Evolutionary conservation across 2,797 vertebrate genomes (phyloP).

Genomic region (Momotus momota): DNA sequence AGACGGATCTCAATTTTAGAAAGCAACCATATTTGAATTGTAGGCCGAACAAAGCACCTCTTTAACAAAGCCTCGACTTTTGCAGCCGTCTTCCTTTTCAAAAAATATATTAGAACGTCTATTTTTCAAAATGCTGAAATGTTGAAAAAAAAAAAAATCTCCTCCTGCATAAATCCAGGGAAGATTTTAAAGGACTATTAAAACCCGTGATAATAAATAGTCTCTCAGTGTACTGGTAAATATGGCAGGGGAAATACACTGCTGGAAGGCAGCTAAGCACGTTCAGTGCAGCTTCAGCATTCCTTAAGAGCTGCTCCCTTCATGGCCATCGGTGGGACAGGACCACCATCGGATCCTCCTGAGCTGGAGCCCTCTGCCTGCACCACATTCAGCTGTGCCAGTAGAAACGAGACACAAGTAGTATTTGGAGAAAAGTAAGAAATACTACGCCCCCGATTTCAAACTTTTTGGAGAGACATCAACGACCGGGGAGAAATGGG

Average conservation of each 20-base stretch:
- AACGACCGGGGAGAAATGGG: conserved; percentile 3
- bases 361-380: neutral
- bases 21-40: neutral
- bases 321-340: neutral
- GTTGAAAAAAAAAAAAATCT: neutral
- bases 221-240: neutral
- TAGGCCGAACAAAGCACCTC: neutral
- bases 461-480: conserved; percentile 14
- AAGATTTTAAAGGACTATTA: neutral
- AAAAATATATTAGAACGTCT: neutral
- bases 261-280: neutral
- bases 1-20: neutral
- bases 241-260: neutral
- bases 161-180: neutral
- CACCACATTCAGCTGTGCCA: neutral
- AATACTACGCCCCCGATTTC: neutral
- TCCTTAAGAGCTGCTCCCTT: neutral
- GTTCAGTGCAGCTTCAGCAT: neutral
- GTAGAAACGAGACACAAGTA: neutral
- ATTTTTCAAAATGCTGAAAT: neutral
- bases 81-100: neutral
- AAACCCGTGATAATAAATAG: neutral
- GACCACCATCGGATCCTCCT: neutral
- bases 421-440: neutral
- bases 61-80: neutral